Evolutionary conservation across 2,113 vertebrate genomes (phyloP), one percentile per base, ranked within the genome.

Genomic region (Hippocampus barbouri): DNA sequence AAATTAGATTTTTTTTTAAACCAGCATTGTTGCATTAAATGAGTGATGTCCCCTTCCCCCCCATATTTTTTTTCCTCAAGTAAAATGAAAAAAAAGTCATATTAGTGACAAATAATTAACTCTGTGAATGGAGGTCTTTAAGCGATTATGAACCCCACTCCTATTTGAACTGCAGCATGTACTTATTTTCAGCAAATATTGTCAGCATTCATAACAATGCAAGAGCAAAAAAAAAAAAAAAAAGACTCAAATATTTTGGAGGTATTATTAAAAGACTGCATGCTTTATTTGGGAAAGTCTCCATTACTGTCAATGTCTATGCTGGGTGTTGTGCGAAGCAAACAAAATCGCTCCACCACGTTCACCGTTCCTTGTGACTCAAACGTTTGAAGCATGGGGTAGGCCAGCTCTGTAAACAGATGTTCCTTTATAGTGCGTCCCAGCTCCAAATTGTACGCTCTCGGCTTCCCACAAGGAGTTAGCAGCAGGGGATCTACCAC

Each of bases 401-500:
- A 84, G 61, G 82, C 79, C 61, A 93, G 75, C 73, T 87, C 88
- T 67, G 78, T 61, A 77, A 91, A 89, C 63, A 93, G 89, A 71
- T 72, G 86, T 30, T 90, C 88, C 68, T 93, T 92, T 70, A 91
- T 87, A 66, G 69, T 70, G 15, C 86, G 83, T 12, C 91, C 92
- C 74, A 91, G 79, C 79, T 90, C 71, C 85, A 89, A 38, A 53
- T 83, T 90, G 80, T 91, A 90, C 64, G 75, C 72, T 73, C 57
- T 40, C 4, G 69, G 83, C 53, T 83, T 85, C 56, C 90, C 86
- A 0, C 72, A 70, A 23, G 87, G 69, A 8, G 66, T 87, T 45
- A 82, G 60, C 59, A 91, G 85, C 78, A 91, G 83, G 0, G 89
- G 87, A 68, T 92, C 90, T 5, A 92, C 90, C 79, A 92, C 87